A percentile compares a stretch with the other conserved stretches of the same genome.
Conservation (phyloP, 2,888 invertebrate genomes). For the Platynereis dumerilii region DNA sequence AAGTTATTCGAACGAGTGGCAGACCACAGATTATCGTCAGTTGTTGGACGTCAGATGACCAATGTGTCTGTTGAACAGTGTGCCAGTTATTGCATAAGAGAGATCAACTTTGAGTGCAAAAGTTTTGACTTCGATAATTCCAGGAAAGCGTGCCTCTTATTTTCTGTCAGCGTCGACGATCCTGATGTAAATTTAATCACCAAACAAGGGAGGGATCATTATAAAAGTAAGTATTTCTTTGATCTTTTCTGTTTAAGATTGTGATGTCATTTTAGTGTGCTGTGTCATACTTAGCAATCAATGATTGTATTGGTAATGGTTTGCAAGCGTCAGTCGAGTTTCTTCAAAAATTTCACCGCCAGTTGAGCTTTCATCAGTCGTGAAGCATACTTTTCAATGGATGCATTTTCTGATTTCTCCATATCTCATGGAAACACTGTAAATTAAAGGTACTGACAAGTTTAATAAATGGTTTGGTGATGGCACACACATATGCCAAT, state of each 20-base stretch:
- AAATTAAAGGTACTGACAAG: too few species aligned
- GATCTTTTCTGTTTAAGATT: not conserved
- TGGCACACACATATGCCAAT: too few species aligned
- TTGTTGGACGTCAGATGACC: constrained; percentile 41
- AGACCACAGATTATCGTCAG: constrained; percentile 43
- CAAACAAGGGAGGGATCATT: constrained; percentile 49
- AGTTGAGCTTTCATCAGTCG: too few species aligned
- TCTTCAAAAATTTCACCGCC: too few species aligned
- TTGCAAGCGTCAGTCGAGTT: too few species aligned
- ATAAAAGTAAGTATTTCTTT: constrained; percentile 54
- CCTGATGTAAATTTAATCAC: constrained; percentile 46
- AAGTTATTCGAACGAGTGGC: constrained; percentile 45
- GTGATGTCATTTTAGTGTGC: too few species aligned
- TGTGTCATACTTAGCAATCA: too few species aligned
- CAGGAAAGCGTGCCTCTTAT: constrained; percentile 44
- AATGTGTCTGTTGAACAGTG: constrained; percentile 49
- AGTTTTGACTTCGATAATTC: constrained; percentile 56
- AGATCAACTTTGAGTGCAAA: constrained; percentile 46
- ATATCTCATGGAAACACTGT: too few species aligned
- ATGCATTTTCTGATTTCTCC: too few species aligned
- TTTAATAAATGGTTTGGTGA: too few species aligned
- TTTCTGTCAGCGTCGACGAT: constrained; percentile 51
- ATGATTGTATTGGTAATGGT: too few species aligned
- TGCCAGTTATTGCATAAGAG: constrained; percentile 34
- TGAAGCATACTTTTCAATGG: too few species aligned